Conservation (phyloP, 2,113 vertebrate species). For the Macquaria ambigua region DNA sequence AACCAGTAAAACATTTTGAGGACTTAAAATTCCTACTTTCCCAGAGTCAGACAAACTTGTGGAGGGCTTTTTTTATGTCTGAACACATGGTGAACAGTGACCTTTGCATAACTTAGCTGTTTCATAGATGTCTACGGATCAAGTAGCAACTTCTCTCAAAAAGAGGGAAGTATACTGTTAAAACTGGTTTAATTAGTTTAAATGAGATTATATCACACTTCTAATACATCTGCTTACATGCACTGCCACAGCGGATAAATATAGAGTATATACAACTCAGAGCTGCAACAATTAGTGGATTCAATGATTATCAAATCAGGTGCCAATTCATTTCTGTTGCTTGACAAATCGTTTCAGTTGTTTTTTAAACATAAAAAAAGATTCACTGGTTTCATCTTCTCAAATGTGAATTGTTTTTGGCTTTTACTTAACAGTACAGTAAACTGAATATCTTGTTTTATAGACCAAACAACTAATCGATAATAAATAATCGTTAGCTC, state of each 20-base stretch:
- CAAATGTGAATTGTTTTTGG: background rate
- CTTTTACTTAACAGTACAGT: background rate
- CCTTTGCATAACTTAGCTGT: background rate
- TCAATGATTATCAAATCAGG: background rate
- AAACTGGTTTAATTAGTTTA: background rate
- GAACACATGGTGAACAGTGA: background rate
- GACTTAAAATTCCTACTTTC: background rate
- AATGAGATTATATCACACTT: background rate
- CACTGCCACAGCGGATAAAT: too few species aligned
- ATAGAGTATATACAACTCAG: background rate
- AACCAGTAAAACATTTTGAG: background rate
- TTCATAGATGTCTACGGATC: background rate
- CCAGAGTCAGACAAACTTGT: background rate
- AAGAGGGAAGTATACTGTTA: background rate
- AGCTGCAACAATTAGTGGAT: background rate
- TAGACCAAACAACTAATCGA: background rate
- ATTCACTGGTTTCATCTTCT: background rate
- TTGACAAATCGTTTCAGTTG: background rate
- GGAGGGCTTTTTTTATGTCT: background rate
- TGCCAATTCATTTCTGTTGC: background rate
- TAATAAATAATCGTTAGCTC: background rate
- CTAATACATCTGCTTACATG: background rate
- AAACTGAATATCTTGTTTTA: background rate
- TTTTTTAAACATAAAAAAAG: background rate
- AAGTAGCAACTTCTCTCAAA: background rate